Base-by-base conservation (phyloP, 2,113 vertebrate species). In the Athene noctua region DNA sequence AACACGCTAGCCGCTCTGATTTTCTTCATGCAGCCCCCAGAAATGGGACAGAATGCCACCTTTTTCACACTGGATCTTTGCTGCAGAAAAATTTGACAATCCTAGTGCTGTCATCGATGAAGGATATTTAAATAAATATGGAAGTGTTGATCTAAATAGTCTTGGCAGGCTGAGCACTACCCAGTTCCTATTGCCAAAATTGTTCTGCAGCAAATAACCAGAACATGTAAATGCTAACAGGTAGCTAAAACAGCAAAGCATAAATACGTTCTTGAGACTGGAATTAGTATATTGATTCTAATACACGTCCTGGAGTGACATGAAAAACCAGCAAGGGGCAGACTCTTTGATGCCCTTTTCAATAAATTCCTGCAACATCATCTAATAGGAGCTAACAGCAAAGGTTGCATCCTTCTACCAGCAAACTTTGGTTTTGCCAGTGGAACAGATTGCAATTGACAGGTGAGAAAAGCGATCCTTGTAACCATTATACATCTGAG, bases 391-490 rank as follows among this genome's bases (percentile, higher is more conserved):
- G 44, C 40, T 70, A 77, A 46, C 23, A 86, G 73, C 46, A 68
- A 82, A 47, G 11, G 47, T 44, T 72, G 21, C 30, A 34, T n/a
- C 72, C 20, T 73, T 77, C 66, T 90, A 80, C 46, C 83, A 82
- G 42, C 6, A 59, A 94, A 83, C 42, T 95, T 77, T 52, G 32
- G 1, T 63, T 90, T 55, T 95, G 79, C 88, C 67, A 77, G 75
- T 44, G 78, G 84, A 97, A 91, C 73, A 96, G 91, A 97, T 94
- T 96, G 84, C 85, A 96, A 91, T 16, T 91, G 95, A 90, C 91
- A 97, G 95, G 84, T 95, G 86, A 92, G 82, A 90, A 96, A 96
- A 94, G 74, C 0, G 1, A 86, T 86, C 52, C 55, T 78, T 94
- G 86, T 94, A 79, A 77, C 59, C 54, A 70, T 94, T 94, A 86